Evolutionary conservation across 2,113 vertebrate species (phyloP).

Genomic region (Halichoeres trimaculatus): DNA sequence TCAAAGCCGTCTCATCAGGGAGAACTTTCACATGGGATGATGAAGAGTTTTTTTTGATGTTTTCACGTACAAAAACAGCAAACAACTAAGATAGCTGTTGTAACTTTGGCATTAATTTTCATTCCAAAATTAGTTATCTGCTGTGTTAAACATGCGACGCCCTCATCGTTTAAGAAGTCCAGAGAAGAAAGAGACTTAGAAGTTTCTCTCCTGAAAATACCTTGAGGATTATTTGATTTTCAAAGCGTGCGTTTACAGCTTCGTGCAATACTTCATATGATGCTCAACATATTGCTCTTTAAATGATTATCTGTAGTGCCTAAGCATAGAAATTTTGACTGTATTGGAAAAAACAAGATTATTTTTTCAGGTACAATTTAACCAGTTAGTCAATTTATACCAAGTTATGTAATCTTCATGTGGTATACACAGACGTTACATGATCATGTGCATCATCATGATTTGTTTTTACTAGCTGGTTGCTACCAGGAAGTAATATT

Average conservation of each 20-base stretch:
- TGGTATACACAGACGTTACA: too few species aligned
- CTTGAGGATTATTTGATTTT: not conserved
- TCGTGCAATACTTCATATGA: not conserved
- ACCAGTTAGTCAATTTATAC: too few species aligned
- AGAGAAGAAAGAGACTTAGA: conserved; percentile 14
- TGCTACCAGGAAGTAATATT: too few species aligned
- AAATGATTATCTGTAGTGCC: too few species aligned
- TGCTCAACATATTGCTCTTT: too few species aligned
- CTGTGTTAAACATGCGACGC: conserved; percentile 50
- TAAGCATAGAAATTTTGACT: too few species aligned
- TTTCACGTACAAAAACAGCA: conserved; percentile 59
- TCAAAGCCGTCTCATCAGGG: conserved; percentile 66
- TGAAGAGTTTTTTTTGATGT: conserved; percentile 62
- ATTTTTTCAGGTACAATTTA: too few species aligned
- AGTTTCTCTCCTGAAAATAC: not conserved
- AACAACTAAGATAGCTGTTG: conserved; percentile 66
- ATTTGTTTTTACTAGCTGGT: too few species aligned
- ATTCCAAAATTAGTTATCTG: conserved; percentile 64
- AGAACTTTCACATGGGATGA: conserved; percentile 72
- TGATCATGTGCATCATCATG: too few species aligned
- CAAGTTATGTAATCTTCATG: too few species aligned
- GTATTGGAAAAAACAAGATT: too few species aligned
- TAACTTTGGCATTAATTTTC: conserved; percentile 57
- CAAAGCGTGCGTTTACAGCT: not conserved
- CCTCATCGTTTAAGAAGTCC: conserved; percentile 19